Evolutionary conservation across 1,140 invertebrate species (phyloP).

Genomic region (Rhopalosiphum maidis): DNA sequence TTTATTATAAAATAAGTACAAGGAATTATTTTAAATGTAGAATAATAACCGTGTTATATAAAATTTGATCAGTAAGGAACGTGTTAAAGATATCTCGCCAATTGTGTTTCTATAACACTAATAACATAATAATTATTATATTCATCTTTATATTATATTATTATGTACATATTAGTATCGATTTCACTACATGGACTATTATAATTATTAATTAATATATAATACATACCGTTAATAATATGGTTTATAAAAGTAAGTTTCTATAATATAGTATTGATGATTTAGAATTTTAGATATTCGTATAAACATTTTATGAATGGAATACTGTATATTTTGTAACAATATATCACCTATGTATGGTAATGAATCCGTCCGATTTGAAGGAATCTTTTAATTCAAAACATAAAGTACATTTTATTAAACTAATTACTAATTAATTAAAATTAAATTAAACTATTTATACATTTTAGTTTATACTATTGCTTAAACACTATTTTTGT

Average conservation of each 20-base stretch:
- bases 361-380: neutral
- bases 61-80: neutral
- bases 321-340: neutral
- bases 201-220: neutral
- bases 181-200: neutral
- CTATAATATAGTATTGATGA: neutral
- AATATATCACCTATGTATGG: neutral
- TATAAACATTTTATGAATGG: neutral
- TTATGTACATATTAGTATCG: neutral
- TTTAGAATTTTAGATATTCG: neutral
- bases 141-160: neutral
- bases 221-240: neutral
- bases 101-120: neutral
- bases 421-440: no score
- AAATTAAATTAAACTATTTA: no score
- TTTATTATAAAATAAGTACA: neutral
- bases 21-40: neutral
- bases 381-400: neutral
- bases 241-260: neutral
- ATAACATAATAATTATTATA: constrained; percentile 2
- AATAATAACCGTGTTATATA: neutral
- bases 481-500: no score
- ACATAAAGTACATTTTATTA: no score
- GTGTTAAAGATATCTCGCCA: neutral
- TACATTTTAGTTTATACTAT: no score